These are phyloP conservation scores for Rostratula benghalensis DNA, from an alignment of 2,113 vertebrate genomes.

Conservation along the genomic window DNA sequence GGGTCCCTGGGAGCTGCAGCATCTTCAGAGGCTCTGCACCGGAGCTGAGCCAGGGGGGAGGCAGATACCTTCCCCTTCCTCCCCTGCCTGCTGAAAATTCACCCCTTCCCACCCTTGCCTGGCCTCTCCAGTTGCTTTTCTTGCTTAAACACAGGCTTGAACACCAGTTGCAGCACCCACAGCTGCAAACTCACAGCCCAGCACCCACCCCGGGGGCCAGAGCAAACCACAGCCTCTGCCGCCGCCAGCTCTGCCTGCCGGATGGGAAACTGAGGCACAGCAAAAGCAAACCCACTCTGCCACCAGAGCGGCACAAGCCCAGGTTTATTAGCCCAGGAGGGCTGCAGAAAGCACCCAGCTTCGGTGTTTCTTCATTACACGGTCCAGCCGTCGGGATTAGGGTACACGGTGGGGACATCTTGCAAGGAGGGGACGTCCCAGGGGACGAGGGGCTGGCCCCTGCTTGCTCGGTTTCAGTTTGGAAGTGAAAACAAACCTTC, in stretches of 20 bases:
- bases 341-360: neutral
- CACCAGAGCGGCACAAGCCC: fast-evolving
- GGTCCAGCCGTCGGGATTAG: fast-evolving
- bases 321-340: neutral
- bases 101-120: neutral
- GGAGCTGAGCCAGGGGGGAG: neutral
- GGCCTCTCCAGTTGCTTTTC: neutral
- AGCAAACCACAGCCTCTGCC: neutral
- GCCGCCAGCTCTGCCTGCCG: fast-evolving
- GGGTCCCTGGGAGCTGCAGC: neutral
- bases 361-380: fast-evolving
- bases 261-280: neutral
- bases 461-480: neutral
- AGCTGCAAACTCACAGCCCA: neutral
- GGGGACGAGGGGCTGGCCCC: neutral
- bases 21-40: neutral
- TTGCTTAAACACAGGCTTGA: neutral
- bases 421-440: neutral
- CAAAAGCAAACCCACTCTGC: neutral
- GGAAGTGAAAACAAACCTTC: neutral
- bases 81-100: too few relatives aligned
- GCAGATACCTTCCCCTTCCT: neutral
- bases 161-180: neutral
- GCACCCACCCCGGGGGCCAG: neutral
- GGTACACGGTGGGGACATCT: fast-evolving